Percentiles rank a stretch among this genome's conserved stretches.
phyloP scores from a whole-genome alignment of 2,797 vertebrate genomes.

The Craterocephalus amniculus region DNA sequence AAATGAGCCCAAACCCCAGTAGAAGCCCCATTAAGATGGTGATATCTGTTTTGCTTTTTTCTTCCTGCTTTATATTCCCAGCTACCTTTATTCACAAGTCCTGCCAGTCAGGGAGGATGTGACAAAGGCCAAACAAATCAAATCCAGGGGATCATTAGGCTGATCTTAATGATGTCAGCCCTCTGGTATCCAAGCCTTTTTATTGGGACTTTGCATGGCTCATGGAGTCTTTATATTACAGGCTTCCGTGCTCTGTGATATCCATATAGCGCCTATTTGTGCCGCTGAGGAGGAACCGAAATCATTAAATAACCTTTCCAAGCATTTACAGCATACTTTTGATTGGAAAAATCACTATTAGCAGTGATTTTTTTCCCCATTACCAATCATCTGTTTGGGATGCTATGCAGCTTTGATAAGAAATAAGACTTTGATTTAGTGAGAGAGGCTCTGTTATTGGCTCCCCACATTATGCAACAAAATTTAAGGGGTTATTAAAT shows the following conservation, averaged over 20 bases:
- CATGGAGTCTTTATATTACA: slow-evolving; percentile 36
- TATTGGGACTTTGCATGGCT: slow-evolving; percentile 47
- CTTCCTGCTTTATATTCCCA: neutral
- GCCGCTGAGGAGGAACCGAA: slow-evolving; percentile 18
- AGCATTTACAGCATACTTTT: slow-evolving; percentile 15
- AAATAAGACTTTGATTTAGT: slow-evolving; percentile 33
- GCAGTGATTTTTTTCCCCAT: neutral
- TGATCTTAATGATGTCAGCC: slow-evolving; percentile 66
- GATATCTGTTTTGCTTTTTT: slow-evolving; percentile 29
- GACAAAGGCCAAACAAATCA: slow-evolving; percentile 56
- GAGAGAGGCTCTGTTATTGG: slow-evolving; percentile 26
- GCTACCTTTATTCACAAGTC: slow-evolving; percentile 28
- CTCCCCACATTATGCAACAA: slow-evolving; percentile 25
- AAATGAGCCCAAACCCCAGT: slow-evolving; percentile 58
- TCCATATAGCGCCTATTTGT: slow-evolving; percentile 28
- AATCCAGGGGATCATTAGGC: slow-evolving; percentile 66
- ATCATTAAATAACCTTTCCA: slow-evolving; percentile 16
- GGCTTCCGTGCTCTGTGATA: slow-evolving; percentile 27
- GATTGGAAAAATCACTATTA: slow-evolving; percentile 8
- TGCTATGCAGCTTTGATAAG: slow-evolving; percentile 29
- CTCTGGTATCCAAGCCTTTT: slow-evolving; percentile 58
- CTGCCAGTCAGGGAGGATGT: slow-evolving; percentile 31
- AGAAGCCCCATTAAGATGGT: slow-evolving; percentile 36
- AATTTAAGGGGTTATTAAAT: slow-evolving; percentile 58
- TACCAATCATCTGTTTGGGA: neutral